Conservation (phyloP, 2,113 vertebrate genomes). For the human (Homo sapiens) region DNA sequence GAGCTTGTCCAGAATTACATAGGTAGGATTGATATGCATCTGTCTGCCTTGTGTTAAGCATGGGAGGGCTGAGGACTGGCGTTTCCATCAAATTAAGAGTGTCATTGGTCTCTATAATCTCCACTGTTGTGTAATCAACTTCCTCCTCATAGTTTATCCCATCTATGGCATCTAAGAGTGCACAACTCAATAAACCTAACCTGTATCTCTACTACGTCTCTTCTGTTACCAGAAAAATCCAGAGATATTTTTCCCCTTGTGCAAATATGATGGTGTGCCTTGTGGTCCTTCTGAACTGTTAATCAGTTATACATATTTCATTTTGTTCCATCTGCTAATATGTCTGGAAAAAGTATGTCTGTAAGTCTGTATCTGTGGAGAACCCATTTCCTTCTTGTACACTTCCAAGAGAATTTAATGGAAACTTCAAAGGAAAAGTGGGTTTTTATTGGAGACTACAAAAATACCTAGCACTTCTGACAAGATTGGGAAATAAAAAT, state of each 20-base stretch:
- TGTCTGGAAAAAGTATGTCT: neutral
- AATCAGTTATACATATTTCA: neutral
- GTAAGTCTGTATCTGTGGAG: neutral
- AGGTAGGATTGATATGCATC: neutral
- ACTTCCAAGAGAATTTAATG: neutral
- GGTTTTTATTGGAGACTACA: neutral
- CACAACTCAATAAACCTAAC: neutral
- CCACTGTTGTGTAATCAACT: neutral
- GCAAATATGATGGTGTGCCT: neutral
- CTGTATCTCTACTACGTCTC: neutral
- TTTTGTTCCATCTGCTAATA: neutral
- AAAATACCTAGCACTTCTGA: neutral
- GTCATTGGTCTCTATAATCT: neutral
- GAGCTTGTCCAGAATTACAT: neutral
- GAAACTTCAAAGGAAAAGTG: neutral
- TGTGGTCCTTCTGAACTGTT: neutral
- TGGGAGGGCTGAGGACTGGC: neutral
- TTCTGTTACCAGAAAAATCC: neutral
- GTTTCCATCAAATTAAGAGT: neutral
- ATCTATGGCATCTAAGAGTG: neutral
- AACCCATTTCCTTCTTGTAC: neutral
- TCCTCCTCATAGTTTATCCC: neutral
- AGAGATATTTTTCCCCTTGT: neutral
- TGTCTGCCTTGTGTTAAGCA: neutral
- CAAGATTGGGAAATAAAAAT: neutral